These are phyloP conservation scores for Rhizomys pruinosus DNA, from an alignment of 2,113 vertebrate genomes.

Conservation along the genomic window DNA sequence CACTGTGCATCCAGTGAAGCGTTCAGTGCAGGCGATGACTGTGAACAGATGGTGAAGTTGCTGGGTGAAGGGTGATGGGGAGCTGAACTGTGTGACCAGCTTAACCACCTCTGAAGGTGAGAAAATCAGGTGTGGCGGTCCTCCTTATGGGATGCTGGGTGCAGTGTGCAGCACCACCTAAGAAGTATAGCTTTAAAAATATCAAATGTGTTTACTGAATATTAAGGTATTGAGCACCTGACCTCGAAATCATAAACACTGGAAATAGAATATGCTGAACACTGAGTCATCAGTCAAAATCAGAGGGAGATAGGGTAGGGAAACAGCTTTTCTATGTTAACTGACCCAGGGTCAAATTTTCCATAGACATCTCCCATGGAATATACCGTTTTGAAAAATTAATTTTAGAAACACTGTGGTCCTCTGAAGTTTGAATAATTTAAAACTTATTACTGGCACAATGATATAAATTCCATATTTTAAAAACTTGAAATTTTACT, in stretches of 20 bases:
- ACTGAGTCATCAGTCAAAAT: background rate
- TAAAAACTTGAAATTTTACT: background rate
- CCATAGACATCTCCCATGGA: background rate
- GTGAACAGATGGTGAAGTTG: background rate
- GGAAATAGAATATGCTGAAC: background rate
- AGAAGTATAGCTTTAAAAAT: background rate
- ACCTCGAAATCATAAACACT: background rate
- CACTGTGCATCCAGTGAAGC: background rate
- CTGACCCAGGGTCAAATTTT: background rate
- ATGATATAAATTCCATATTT: conserved; percentile 12
- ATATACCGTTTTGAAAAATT: background rate
- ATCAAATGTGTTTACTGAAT: background rate
- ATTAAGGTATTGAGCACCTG: background rate
- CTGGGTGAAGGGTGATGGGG: background rate
- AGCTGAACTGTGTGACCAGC: background rate
- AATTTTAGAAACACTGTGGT: conserved; percentile 47
- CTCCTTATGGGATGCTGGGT: background rate
- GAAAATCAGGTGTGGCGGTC: background rate
- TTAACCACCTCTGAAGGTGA: background rate
- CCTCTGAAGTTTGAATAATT: background rate
- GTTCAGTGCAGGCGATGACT: background rate
- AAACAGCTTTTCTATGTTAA: background rate
- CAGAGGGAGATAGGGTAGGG: background rate
- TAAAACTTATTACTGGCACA: background rate
- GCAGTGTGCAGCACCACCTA: background rate